These are phyloP conservation scores for Nymphicus hollandicus DNA, from an alignment of 2,113 vertebrate genomes.

Conservation along the genomic window DNA sequence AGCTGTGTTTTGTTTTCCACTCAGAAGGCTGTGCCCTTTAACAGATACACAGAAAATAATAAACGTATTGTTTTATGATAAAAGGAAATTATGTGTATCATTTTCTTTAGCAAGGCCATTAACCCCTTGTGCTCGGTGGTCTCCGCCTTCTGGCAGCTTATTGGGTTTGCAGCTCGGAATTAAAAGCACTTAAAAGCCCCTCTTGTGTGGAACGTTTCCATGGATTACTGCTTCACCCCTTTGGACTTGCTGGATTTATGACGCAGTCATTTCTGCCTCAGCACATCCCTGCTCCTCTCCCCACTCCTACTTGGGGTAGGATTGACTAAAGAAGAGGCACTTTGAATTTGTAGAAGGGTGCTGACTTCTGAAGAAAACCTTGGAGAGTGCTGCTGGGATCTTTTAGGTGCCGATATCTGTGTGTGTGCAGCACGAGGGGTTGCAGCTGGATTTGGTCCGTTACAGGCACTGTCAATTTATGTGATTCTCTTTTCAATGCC, in stretches of 20 bases:
- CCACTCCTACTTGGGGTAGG: background rate
- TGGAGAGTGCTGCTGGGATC: background rate
- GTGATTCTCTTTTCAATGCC: background rate
- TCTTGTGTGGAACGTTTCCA: conserved; percentile 43
- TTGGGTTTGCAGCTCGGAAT: conserved; percentile 49
- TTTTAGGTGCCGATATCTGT: background rate
- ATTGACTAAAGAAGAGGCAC: background rate
- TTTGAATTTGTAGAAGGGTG: background rate
- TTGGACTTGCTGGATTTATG: conserved; percentile 45
- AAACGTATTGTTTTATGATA: conserved; percentile 86
- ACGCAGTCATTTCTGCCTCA: background rate
- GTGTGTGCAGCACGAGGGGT: background rate
- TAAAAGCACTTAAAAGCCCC: conserved; percentile 15
- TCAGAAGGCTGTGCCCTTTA: conserved; percentile 88
- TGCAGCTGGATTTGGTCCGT: background rate
- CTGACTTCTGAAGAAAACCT: conserved; percentile 9
- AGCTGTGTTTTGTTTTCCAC: conserved; percentile 94
- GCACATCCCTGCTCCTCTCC: background rate
- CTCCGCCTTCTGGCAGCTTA: conserved; percentile 43
- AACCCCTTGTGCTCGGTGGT: conserved; percentile 61
- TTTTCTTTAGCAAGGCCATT: conserved; percentile 57
- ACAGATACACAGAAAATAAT: conserved; percentile 85
- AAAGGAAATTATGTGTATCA: conserved; percentile 75
- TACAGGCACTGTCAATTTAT: background rate
- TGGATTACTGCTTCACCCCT: conserved; percentile 35